Evolutionary conservation across 2,113 vertebrate species (phyloP).

Genomic region (Pelmatolapia mariae): DNA sequence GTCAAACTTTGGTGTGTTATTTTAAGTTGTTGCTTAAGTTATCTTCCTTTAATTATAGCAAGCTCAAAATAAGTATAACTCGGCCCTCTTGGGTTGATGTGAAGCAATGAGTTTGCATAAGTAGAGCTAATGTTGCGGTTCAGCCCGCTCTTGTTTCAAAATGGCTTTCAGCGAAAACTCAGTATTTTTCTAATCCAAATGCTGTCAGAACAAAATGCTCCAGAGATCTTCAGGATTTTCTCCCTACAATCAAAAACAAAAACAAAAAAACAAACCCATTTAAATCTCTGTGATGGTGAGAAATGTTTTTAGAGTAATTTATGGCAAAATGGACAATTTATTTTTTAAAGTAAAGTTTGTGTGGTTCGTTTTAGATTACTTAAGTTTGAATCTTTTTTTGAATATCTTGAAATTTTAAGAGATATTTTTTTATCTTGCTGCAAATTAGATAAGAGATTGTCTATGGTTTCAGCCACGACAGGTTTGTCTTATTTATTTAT

Average conservation of each 20-base stretch:
- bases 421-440: not conserved
- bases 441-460: not conserved
- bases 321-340: not conserved
- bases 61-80: fast-evolving
- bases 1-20: not conserved
- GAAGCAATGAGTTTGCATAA: not conserved
- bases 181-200: not conserved
- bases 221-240: not conserved
- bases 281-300: not conserved
- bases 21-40: fast-evolving
- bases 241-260: not conserved
- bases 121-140: not conserved
- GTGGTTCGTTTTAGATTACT: not conserved
- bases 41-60: not conserved
- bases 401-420: not conserved
- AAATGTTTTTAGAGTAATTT: not conserved
- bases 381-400: not conserved
- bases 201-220: not conserved
- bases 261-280: fast-evolving
- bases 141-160: not conserved
- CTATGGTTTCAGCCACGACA: too few relatives aligned
- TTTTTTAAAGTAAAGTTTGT: not conserved
- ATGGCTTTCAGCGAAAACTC: not conserved
- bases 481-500: too few relatives aligned
- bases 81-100: not conserved